Evolutionary conservation across 1,140 invertebrate genomes (phyloP).

Genomic region (Brachystomella parvula): DNA sequence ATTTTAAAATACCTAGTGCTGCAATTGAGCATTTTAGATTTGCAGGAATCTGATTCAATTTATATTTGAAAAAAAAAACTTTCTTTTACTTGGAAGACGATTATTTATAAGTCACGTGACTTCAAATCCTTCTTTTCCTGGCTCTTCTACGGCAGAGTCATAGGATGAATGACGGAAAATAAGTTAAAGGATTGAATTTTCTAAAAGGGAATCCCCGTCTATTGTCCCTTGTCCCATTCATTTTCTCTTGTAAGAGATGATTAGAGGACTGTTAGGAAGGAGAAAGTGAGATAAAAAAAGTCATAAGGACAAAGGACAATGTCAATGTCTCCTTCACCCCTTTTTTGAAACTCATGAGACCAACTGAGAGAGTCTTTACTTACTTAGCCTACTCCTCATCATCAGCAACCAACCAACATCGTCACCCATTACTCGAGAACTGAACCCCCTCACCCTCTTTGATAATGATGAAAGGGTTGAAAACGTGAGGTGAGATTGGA

Average conservation of each 20-base stretch:
- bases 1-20: too few species aligned
- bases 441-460: background rate
- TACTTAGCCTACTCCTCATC: too few species aligned
- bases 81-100: background rate
- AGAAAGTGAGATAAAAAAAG: conserved; percentile 2
- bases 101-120: too few species aligned
- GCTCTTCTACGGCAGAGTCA: too few species aligned
- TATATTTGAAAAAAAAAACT: background rate
- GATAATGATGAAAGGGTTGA: background rate
- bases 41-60: background rate
- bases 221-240: conserved; percentile 2
- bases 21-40: too few species aligned
- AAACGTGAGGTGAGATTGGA: background rate
- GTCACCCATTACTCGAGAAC: background rate
- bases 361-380: too few species aligned
- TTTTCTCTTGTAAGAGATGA: background rate
- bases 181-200: background rate
- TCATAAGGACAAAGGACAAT: background rate
- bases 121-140: too few species aligned
- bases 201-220: background rate
- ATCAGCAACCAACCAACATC: background rate
- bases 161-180: too few species aligned
- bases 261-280: conserved; percentile 5
- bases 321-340: conserved; percentile 6
- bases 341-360: background rate